Base-by-base conservation (phyloP, 2,797 vertebrate genomes). In the Chanos chanos region DNA sequence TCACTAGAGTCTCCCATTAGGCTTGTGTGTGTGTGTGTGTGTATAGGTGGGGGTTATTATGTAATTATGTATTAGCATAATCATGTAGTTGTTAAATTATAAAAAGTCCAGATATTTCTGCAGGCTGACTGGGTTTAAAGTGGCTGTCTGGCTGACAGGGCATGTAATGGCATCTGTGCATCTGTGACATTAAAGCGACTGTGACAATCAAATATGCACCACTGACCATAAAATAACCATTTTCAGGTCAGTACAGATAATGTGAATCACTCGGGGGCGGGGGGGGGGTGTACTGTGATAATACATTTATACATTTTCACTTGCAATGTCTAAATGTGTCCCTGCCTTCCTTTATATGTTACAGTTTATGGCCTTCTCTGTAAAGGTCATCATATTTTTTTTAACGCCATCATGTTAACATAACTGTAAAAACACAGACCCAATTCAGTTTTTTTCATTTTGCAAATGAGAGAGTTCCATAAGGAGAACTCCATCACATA, bases 121-220 rank as follows among this genome's bases (percentile, higher is more conserved):
- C 30, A 34, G 8, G 43, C 37, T 61, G n/a, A 27, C 9, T n/a
- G n/a, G n/a, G n/a, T 37, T 39, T 25, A 22, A 31, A n/a, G 10
- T 3, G 30, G 72, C 68, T 27, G 79, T 62, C 76, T 67, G 72
- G 53, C 64, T 80, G 72, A 72, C 63, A 4, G 71, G 83, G 73
- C 72, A 60, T 63, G 64, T 70, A 77, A 71, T 75, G 57, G 15
- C 62, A 66, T 75, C 48, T 44, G 62, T 66, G 69, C 68, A 74
- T 61, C 40, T 10, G n/a, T 53, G 59, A 65, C 67, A 66, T 77
- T 70, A 72, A 70, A 77, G 59, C 31, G 54, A 55, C 48, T 9
- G n/a, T 71, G 22, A 18, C 16, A n/a, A 45, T 21, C 4, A 36
- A 39, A 39, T 5, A 48, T 13, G 28, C 28, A 39, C 16, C 13